Conservation (phyloP, 2,888 invertebrate species). For the Lypha dubia region DNA sequence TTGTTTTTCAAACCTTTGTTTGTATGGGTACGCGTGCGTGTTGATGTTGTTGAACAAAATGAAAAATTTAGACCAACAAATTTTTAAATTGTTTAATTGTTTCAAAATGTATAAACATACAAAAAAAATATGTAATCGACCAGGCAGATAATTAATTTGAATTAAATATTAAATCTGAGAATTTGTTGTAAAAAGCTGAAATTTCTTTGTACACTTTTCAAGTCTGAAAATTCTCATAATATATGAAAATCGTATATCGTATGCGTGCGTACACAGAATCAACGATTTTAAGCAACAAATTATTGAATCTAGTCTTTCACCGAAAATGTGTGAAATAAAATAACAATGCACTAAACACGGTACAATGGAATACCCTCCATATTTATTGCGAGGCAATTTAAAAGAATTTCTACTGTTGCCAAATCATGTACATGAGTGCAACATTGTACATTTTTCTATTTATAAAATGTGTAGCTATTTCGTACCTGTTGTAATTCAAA, state of each 20-base stretch:
- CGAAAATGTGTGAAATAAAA: no score
- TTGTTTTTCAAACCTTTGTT: slow-evolving; percentile 21
- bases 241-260: no score
- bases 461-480: slow-evolving; percentile 34
- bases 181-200: no score
- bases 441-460: slow-evolving; percentile 24
- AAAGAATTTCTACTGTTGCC: slow-evolving; percentile 14
- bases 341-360: not conserved
- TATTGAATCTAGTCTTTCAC: no score
- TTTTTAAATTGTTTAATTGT: slow-evolving; percentile 31
- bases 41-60: slow-evolving; percentile 21
- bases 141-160: no score
- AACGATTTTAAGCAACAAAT: no score
- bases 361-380: not conserved
- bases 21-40: slow-evolving; percentile 30
- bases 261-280: no score
- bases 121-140: not conserved
- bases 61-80: slow-evolving; percentile 67
- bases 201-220: no score
- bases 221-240: no score
- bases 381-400: not conserved
- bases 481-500: slow-evolving; percentile 35
- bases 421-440: slow-evolving; percentile 26
- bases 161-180: no score
- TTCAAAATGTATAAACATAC: not conserved